These are phyloP conservation scores for Mustelus asterias DNA, from an alignment of 2,113 vertebrate genomes.

Conservation along the genomic window DNA sequence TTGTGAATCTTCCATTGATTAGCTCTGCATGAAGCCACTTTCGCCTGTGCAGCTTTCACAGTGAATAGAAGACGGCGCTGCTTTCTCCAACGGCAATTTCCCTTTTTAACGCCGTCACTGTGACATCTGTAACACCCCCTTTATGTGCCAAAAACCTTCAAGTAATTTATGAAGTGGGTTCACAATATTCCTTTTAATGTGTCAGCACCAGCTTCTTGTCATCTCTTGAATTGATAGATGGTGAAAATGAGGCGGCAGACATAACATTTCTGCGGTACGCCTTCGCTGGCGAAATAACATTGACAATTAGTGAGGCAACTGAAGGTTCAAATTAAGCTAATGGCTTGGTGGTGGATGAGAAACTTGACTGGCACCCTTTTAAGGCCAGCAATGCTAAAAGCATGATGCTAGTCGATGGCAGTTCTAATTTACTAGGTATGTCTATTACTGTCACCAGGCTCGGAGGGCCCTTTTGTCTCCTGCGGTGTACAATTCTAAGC, in stretches of 20 bases:
- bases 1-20: conserved; percentile 11
- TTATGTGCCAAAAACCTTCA: conserved; percentile 23
- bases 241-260: neutral
- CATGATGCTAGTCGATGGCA: conserved; percentile 5
- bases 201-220: conserved; percentile 14
- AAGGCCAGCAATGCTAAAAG: neutral
- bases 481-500: neutral
- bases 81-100: conserved; percentile 27
- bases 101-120: conserved; percentile 3
- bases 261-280: neutral
- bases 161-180: conserved; percentile 32
- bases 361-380: neutral
- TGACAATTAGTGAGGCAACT: neutral
- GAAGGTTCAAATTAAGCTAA: neutral
- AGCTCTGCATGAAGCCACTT: neutral
- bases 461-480: neutral
- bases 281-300: neutral
- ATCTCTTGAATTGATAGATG: neutral
- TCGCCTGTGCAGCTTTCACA: neutral
- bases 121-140: conserved; percentile 21
- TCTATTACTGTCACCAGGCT: conserved; percentile 4
- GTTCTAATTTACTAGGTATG: conserved; percentile 33
- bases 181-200: conserved; percentile 26
- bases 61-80: neutral
- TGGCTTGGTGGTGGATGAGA: neutral